These are phyloP conservation scores for Apteryx owenii DNA, from an alignment of 2,113 vertebrate genomes.

Conservation along the genomic window DNA sequence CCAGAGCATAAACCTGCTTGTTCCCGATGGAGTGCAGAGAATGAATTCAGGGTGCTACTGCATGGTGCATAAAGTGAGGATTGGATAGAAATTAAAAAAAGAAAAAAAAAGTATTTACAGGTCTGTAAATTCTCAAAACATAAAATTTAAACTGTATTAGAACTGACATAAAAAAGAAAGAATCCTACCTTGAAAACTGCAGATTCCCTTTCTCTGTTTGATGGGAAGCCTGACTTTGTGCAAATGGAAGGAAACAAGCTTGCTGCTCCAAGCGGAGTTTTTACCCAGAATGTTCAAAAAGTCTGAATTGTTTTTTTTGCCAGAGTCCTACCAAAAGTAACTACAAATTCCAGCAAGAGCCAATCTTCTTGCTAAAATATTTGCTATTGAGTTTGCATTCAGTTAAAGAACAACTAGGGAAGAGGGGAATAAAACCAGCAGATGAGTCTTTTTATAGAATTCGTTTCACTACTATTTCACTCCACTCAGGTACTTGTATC, in stretches of 20 bases:
- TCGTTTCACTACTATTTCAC: slow-evolving; percentile 22
- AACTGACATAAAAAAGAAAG: slow-evolving; percentile 13
- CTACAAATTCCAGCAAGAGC: not conserved
- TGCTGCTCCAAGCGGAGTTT: not conserved
- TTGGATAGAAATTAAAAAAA: not conserved
- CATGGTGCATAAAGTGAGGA: not conserved
- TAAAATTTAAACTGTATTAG: slow-evolving; percentile 57
- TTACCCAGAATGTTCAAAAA: not conserved
- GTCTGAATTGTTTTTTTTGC: not conserved
- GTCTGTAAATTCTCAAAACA: slow-evolving; percentile 59
- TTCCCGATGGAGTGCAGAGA: not conserved
- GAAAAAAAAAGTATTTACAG: slow-evolving; percentile 65
- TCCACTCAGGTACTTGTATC: slow-evolving; percentile 9
- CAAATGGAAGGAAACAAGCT: slow-evolving; percentile 49
- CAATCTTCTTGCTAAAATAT: not conserved
- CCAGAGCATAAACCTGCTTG: slow-evolving; percentile 11
- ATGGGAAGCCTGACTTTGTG: slow-evolving; percentile 37
- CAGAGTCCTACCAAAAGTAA: not conserved
- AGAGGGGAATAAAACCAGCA: slow-evolving; percentile 47
- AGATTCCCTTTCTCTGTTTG: slow-evolving; percentile 32
- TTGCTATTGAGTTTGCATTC: slow-evolving; percentile 44
- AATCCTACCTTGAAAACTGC: slow-evolving; percentile 43
- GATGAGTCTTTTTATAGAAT: slow-evolving; percentile 53
- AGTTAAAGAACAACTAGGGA: slow-evolving; percentile 42
- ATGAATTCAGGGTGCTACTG: not conserved